Evolutionary conservation across 64 coral and sea anemone genomes (phyloP).

Genomic region (Montipora capricornis): DNA sequence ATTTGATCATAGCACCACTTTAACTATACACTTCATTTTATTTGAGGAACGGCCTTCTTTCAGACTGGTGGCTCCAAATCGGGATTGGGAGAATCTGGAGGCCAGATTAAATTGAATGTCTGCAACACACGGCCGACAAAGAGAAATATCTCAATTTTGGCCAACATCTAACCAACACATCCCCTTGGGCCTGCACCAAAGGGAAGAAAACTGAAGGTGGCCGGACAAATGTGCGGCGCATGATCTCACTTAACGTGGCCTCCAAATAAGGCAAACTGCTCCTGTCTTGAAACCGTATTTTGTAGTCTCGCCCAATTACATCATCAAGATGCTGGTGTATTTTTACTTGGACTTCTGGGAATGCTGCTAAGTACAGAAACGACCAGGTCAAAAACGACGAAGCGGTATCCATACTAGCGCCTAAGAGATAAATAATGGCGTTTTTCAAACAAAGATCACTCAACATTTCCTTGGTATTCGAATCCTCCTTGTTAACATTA

Average conservation of each 20-base stretch:
- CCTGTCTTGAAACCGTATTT: no score
- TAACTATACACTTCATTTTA: no score
- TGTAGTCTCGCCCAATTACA: slow-evolving; percentile 46
- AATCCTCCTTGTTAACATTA: slow-evolving; percentile 27
- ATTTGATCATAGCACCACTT: no score
- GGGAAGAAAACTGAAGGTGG: slow-evolving; percentile 26
- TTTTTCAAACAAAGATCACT: slow-evolving; percentile 61
- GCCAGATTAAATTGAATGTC: slow-evolving; percentile 8
- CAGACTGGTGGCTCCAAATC: background rate
- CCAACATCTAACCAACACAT: slow-evolving; percentile 53
- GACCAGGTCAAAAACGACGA: slow-evolving; percentile 29
- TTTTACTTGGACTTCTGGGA: no score
- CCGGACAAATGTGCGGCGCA: background rate
- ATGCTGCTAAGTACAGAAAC: no score
- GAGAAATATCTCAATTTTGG: slow-evolving; percentile 45
- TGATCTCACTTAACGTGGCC: no score
- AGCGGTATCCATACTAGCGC: background rate
- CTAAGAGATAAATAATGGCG: slow-evolving; percentile 63
- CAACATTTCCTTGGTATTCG: slow-evolving; percentile 12
- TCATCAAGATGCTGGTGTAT: no score
- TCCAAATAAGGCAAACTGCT: no score
- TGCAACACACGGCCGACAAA: slow-evolving; percentile 36
- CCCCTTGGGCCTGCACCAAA: slow-evolving; percentile 58
- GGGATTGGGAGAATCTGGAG: background rate
- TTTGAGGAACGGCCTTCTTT: no score